These are phyloP conservation scores for Anoplophora glabripennis DNA, from an alignment of 1,140 invertebrate species.

Conservation along the genomic window DNA sequence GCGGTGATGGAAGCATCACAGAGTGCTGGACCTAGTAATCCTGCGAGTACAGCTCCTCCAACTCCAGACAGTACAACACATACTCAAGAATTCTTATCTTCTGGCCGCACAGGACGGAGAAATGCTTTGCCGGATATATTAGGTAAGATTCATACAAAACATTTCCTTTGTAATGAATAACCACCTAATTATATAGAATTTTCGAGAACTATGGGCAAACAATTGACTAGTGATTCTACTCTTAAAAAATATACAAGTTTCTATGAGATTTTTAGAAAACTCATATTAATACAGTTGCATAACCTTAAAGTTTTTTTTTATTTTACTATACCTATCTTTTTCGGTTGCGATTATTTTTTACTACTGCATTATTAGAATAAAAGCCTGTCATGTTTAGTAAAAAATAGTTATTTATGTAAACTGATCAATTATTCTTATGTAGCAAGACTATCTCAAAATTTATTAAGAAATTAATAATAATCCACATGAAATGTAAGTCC, in stretches of 20 bases:
- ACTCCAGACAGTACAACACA: constrained; percentile 14
- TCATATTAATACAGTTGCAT: neutral
- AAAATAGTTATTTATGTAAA: no score
- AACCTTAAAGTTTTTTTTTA: neutral
- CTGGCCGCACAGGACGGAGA: constrained; percentile 67
- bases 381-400: no score
- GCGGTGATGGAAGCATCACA: constrained; percentile 42
- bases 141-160: constrained; percentile 17
- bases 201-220: no score
- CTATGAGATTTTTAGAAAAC: no score
- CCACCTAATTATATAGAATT: neutral
- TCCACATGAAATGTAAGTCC: no score
- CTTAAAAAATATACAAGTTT: neutral
- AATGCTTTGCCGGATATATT: constrained; percentile 65
- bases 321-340: no score
- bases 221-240: neutral
- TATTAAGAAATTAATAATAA: no score
- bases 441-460: no score
- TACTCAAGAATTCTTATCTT: constrained; percentile 63
- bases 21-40: constrained; percentile 18
- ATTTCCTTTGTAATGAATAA: neutral
- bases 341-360: no score
- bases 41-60: constrained; percentile 14
- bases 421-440: no score
- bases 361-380: no score